Evolutionary conservation across 2,888 invertebrate species (phyloP).

Genomic region (Halocaridina rubra): DNA sequence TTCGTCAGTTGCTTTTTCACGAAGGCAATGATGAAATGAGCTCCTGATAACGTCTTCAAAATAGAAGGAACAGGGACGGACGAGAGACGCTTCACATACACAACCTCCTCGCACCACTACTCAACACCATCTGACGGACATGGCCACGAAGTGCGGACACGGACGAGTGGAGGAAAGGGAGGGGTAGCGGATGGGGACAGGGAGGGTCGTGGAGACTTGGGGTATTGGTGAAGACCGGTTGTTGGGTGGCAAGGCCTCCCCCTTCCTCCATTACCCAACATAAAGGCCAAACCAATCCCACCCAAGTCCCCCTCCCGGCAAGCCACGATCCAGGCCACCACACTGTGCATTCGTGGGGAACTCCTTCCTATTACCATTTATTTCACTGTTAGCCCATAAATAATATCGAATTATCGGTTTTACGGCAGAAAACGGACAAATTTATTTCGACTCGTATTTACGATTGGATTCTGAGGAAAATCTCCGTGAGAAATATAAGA

Average conservation of each 20-base stretch:
- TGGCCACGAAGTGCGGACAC: background rate
- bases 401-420: too few relatives aligned
- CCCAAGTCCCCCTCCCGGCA: background rate
- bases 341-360: background rate
- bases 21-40: background rate
- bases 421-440: too few relatives aligned
- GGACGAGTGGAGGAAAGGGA: slow-evolving; percentile 2
- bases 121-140: slow-evolving; percentile 39
- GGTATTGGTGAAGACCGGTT: too few relatives aligned
- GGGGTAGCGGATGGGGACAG: background rate
- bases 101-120: slow-evolving; percentile 18
- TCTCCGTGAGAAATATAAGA: too few relatives aligned
- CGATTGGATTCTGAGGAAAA: too few relatives aligned
- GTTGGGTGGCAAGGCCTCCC: too few relatives aligned
- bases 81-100: slow-evolving; percentile 2
- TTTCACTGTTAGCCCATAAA: too few relatives aligned
- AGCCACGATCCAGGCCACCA: background rate
- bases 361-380: too few relatives aligned
- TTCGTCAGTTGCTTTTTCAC: background rate
- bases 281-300: background rate
- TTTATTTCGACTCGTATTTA: too few relatives aligned
- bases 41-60: background rate
- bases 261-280: background rate
- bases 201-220: too few relatives aligned
- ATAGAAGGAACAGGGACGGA: slow-evolving; percentile 7